Evolutionary conservation across 2,888 invertebrate genomes (phyloP).

Genomic region (Lepidochitona cinerea): DNA sequence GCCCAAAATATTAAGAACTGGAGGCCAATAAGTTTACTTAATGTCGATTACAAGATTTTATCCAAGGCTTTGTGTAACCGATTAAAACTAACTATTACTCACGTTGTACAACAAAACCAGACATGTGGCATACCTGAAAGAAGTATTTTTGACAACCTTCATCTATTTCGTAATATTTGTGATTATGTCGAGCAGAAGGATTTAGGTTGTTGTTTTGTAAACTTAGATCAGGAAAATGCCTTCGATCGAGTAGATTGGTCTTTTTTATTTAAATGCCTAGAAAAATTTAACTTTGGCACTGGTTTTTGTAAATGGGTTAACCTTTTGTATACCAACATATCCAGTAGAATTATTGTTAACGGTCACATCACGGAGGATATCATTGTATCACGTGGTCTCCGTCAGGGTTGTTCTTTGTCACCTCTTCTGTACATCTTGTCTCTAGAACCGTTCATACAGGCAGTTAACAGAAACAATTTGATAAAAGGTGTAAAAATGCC

Average conservation of each 20-base stretch:
- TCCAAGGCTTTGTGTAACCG: no score
- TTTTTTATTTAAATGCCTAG: slow-evolving; percentile 32
- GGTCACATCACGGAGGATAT: slow-evolving; percentile 1
- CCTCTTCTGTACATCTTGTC: background rate
- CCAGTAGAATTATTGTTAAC: background rate
- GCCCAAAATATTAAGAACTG: no score
- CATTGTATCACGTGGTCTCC: slow-evolving; percentile 1
- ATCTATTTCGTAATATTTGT: slow-evolving; percentile 30
- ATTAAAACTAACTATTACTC: no score
- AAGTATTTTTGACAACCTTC: slow-evolving; percentile 37
- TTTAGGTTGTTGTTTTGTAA: slow-evolving; percentile 26
- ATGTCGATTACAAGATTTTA: no score
- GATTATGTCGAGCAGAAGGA: slow-evolving; percentile 37
- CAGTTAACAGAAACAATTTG: background rate
- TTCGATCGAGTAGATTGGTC: slow-evolving; percentile 37
- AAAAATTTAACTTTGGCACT: slow-evolving; percentile 35
- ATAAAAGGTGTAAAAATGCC: slow-evolving; percentile 22
- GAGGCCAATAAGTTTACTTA: no score
- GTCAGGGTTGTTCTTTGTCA: slow-evolving; percentile 6
- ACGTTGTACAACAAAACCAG: no score
- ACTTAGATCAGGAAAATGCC: slow-evolving; percentile 42
- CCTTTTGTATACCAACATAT: no score
- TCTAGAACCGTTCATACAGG: background rate
- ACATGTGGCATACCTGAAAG: slow-evolving; percentile 33
- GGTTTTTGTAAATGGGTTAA: no score